Conservation (phyloP, 2,888 invertebrate genomes). For the Agrypnus murinus region DNA sequence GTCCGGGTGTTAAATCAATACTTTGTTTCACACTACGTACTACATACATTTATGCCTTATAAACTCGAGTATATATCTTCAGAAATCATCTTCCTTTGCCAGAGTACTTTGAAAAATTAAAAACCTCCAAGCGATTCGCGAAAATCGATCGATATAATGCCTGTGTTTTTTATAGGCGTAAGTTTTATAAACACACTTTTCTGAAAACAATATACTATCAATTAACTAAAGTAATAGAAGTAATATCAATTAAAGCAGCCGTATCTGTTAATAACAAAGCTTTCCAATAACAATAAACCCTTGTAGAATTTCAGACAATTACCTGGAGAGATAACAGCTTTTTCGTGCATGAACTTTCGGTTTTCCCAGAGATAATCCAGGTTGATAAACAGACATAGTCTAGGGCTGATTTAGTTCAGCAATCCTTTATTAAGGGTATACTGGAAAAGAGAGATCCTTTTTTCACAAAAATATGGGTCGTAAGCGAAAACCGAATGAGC, state of each 20-base stretch:
- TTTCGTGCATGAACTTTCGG: slow-evolving; percentile 13
- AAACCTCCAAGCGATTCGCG: not conserved
- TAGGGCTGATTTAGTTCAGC: slow-evolving; percentile 13
- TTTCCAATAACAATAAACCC: not conserved
- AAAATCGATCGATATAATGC: too few species aligned
- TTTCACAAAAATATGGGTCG: not conserved
- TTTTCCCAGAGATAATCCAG: slow-evolving; percentile 16
- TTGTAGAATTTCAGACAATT: slow-evolving; percentile 1
- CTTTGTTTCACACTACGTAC: slow-evolving; percentile 13
- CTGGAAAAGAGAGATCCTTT: not conserved
- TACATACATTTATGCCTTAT: slow-evolving; percentile 3
- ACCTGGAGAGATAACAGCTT: slow-evolving; percentile 5
- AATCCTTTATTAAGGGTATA: not conserved
- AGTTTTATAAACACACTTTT: too few species aligned
- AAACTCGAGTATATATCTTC: slow-evolving; percentile 4
- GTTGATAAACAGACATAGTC: slow-evolving; percentile 16
- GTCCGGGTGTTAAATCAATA: slow-evolving; percentile 26
- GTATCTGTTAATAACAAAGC: too few species aligned
- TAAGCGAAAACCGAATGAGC: not conserved
- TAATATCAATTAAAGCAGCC: too few species aligned
- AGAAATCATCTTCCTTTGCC: not conserved
- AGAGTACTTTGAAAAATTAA: slow-evolving; percentile 1
- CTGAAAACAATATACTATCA: too few species aligned
- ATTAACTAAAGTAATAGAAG: too few species aligned
- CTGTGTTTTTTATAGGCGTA: too few species aligned